Base-by-base conservation (phyloP, 92 coral and sea anemone species). In the Epizoanthus illoricatus region DNA sequence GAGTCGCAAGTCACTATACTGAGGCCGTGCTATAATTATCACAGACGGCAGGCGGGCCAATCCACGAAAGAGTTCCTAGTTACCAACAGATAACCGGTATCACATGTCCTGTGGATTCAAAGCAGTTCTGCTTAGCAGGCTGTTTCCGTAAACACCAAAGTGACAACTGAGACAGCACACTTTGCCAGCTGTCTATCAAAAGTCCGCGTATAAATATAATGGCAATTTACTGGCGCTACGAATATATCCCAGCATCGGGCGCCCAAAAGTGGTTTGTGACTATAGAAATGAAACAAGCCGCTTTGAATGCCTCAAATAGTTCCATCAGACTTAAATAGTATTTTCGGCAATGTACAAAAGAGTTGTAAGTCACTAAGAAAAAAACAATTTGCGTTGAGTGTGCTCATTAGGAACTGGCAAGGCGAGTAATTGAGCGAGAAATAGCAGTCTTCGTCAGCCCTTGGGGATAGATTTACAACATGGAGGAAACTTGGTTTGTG, bases 281-380 rank as follows among this genome's bases (percentile, higher is more conserved):
- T 78, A 62, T 62, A 69, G 79, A 79, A 82, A 85, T 81, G 65
- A 70, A 62, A 83, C 73, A 70, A 41, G 90, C 90, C 92, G 94
- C 87, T 92, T 92, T 89, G 90, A 88, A 92, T 92, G 81, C 90
- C 86, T 86, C 47, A 73, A 89, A 92, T 92, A 85, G 94, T 84
- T 90, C 81, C 56, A 81, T 33, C 65, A 81, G 76, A 78, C 74
- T 90, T 69, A 57, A 69, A 65, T 47, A 73, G 83, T 78, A 75
- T 81, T 92, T 87, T 90, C 93, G 90, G 94, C 91, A 74, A 57
- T 65, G 72, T 52, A 75, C 89, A 91, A 90, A 88, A 86, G 88
- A 72, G 57, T 85, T 71, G 52, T 81, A 69, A 73, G 92, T 69
- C 80, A 67, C 89, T 69, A 70, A 86, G 80, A 85, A 81, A 80